These are phyloP conservation scores for Eubucco bourcierii DNA, from an alignment of 2,113 vertebrate species.

Conservation along the genomic window DNA sequence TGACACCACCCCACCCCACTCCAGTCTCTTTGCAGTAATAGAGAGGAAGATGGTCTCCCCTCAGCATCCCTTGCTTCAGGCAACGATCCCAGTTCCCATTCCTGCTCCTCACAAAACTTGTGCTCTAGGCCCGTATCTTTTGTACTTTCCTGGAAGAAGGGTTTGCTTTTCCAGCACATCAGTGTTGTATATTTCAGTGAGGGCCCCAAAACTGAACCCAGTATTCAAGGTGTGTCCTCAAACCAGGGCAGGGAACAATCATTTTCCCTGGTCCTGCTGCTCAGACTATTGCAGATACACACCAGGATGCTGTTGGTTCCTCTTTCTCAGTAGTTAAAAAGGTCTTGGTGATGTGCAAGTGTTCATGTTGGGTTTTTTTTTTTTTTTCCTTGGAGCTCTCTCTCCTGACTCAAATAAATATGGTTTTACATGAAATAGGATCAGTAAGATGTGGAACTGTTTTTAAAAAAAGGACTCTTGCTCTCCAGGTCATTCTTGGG, in stretches of 20 bases:
- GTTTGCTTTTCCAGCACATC: background rate
- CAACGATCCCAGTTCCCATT: background rate
- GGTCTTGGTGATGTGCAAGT: background rate
- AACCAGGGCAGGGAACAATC: background rate
- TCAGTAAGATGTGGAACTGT: background rate
- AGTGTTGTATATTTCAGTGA: background rate
- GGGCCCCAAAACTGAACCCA: background rate
- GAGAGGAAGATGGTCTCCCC: background rate
- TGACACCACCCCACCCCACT: accelerated
- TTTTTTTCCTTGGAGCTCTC: background rate
- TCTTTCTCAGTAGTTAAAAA: background rate
- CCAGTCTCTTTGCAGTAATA: background rate
- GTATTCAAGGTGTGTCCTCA: accelerated
- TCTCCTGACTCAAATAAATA: background rate
- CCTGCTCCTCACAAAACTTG: accelerated
- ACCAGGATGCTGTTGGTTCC: background rate
- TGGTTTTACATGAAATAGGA: background rate
- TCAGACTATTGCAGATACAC: background rate
- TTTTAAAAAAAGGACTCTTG: background rate
- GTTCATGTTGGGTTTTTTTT: background rate
- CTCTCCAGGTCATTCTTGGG: background rate
- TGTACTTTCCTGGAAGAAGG: background rate
- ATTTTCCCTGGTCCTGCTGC: background rate
- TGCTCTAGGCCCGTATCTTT: background rate
- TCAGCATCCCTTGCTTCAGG: background rate